Evolutionary conservation across 2,113 vertebrate genomes (phyloP), one percentile per base, ranked within the genome.

Genomic region (Catharus bicknelli): DNA sequence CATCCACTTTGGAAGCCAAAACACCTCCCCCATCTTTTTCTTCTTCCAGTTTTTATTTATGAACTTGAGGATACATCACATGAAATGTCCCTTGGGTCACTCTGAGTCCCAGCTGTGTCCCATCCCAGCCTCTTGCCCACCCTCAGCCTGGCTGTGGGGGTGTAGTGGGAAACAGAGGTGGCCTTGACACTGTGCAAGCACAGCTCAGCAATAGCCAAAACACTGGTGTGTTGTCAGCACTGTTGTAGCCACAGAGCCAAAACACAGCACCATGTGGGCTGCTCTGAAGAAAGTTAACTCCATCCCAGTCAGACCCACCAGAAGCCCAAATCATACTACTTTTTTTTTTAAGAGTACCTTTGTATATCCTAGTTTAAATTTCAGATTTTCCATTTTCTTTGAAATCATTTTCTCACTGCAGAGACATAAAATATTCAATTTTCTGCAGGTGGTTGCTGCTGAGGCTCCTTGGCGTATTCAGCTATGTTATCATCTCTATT

Each of bases 11-110:
- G 23, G 47, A 85, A 66, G 27, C 8, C 29, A 38, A 78, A 32
- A 2, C 30, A 30, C 3, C 21, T 36, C 34, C 3, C 0, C 1
- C 5, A 16, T 11, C 10, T 10, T 34, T 34, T 73, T 50, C 22
- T 73, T 70, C 26, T 40, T 73, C 29, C 18, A 42, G 27, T 19
- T 83, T 47, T 50, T 38, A 36, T 61, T 59, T 67, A 2, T 40
- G 9, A 57, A 4, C 25, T 4, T 69, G 16, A 70, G 25, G 8
- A 12, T 32, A 14, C 5, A 1, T 48, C 14, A 16, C 7, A 3
- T 30, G 19, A 51, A 84, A 13, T 27, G 8, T 62, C 11, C 5
- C 32, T 62, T 6, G 19, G 57, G 36, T 40, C n/a, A 17, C 32
- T 64, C 18, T 55, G 48, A 26, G 30, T 36, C 57, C 32, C 54